Conservation (phyloP, 2,797 vertebrate genomes). For the Pitangus sulphuratus region DNA sequence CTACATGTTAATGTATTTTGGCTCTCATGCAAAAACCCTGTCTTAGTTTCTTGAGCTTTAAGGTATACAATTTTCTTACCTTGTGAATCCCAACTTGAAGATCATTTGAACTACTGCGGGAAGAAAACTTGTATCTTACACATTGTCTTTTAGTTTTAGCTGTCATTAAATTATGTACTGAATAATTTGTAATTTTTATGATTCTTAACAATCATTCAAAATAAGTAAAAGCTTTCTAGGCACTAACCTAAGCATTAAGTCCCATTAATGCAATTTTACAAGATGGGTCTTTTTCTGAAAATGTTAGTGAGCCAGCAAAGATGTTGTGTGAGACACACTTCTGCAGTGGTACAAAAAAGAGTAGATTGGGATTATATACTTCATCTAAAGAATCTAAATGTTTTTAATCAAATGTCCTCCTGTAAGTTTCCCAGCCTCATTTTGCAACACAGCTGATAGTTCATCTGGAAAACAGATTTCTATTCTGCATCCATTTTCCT, state of each 20-base stretch:
- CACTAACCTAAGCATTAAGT: not conserved
- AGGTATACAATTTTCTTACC: not conserved
- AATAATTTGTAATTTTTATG: not conserved
- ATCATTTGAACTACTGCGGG: not conserved
- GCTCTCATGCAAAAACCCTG: not conserved
- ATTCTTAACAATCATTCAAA: not conserved
- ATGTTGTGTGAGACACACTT: not conserved
- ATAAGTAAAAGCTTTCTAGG: not conserved
- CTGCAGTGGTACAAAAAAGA: not conserved
- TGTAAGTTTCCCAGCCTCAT: not conserved
- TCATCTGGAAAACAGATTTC: conserved; percentile 57
- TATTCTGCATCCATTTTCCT: not conserved
- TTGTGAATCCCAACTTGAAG: not conserved
- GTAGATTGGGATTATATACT: not conserved
- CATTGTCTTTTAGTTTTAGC: not conserved
- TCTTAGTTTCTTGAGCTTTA: not conserved
- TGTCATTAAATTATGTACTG: not conserved
- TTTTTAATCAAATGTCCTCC: not conserved
- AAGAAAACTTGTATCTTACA: not conserved
- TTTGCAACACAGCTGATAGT: conserved; percentile 18
- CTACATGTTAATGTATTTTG: not conserved
- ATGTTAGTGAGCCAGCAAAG: not conserved
- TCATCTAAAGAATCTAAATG: not conserved
- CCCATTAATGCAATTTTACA: not conserved
- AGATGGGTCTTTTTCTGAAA: not conserved